Conservation (phyloP, 2,797 vertebrate genomes). For the Distichodus sexfasciatus region DNA sequence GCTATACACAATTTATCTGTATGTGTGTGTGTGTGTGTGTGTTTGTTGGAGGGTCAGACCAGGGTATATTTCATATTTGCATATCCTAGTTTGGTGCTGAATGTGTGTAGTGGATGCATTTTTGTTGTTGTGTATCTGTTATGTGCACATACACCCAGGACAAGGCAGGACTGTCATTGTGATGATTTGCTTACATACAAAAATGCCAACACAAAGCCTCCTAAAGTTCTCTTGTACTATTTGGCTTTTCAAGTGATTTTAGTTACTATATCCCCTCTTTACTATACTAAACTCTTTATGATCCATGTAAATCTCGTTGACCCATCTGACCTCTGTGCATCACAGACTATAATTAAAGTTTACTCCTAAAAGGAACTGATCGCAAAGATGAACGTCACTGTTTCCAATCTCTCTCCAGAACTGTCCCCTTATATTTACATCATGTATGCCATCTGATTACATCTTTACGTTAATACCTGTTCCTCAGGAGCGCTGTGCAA, state of each 20-base stretch:
- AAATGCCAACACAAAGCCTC: no score
- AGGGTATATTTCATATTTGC: not conserved
- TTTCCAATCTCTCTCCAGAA: slow-evolving; percentile 1
- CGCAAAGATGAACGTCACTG: not conserved
- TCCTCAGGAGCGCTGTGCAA: not conserved
- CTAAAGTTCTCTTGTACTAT: no score
- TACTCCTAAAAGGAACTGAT: not conserved
- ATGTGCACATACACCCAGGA: no score
- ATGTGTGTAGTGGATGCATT: no score
- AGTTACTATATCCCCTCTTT: not conserved
- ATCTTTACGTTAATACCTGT: slow-evolving; percentile 8
- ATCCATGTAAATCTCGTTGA: not conserved
- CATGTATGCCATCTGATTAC: not conserved
- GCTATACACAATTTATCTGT: not conserved
- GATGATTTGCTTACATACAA: no score
- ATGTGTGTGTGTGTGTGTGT: not conserved
- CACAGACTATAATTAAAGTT: not conserved
- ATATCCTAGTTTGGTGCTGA: no score
- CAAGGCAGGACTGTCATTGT: no score
- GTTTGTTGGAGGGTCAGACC: not conserved
- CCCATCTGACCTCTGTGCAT: not conserved
- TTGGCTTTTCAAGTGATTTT: not conserved
- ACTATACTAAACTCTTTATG: no score
- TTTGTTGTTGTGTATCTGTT: no score
- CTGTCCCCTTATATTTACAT: slow-evolving; percentile 4